A percentile compares a stretch with the other conserved stretches of the same genome.
Conservation (phyloP, 2,888 invertebrate genomes). For the Brassicogethes aeneus region DNA sequence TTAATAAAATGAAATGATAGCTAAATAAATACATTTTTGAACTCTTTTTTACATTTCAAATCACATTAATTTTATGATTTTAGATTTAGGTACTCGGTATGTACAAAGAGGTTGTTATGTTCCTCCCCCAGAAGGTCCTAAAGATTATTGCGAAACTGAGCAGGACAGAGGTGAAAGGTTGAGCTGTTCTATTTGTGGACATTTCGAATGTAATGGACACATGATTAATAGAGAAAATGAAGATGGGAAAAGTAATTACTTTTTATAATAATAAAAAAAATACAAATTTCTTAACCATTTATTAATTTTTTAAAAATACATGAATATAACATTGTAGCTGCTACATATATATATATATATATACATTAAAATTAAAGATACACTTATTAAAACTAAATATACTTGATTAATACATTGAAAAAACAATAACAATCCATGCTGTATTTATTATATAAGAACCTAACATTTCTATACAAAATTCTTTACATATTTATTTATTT, state of each 20-base stretch:
- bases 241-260: no score
- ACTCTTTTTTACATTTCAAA: no score
- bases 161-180: no score
- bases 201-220: no score
- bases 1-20: no score
- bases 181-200: no score
- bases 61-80: no score
- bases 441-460: neutral
- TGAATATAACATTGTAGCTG: neutral
- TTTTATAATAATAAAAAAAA: no score
- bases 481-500: neutral
- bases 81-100: neutral
- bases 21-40: no score
- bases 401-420: neutral
- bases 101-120: neutral
- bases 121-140: neutral
- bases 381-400: neutral
- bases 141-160: neutral
- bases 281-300: neutral
- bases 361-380: neutral
- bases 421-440: neutral
- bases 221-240: no score
- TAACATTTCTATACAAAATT: neutral
- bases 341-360: neutral
- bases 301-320: slow-evolving; percentile 1